Evolutionary conservation across 2,888 invertebrate species (phyloP).

Genomic region (Isoperla grammatica): DNA sequence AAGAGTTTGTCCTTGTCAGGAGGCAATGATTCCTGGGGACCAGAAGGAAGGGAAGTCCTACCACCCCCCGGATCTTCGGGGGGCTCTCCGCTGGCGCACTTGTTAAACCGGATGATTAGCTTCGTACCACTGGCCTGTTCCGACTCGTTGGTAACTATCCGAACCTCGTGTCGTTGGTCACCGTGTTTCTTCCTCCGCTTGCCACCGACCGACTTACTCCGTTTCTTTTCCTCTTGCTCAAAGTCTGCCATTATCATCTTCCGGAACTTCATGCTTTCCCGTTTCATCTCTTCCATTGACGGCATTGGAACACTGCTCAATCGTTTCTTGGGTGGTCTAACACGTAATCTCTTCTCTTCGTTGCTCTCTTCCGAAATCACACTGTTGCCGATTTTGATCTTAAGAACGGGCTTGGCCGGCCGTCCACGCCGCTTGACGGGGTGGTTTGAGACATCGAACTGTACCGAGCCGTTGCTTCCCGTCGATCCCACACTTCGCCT

Average conservation of each 20-base stretch:
- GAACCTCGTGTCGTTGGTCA: slow-evolving; percentile 22
- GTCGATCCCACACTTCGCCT: slow-evolving; percentile 48
- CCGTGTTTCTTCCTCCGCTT: slow-evolving; percentile 49
- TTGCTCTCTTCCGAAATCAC: slow-evolving; percentile 26
- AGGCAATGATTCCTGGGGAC: background rate
- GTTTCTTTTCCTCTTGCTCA: slow-evolving; percentile 59
- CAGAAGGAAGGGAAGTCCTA: slow-evolving; percentile 28
- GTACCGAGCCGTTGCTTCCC: slow-evolving; percentile 40
- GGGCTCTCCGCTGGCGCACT: slow-evolving; percentile 44
- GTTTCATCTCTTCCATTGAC: slow-evolving; percentile 71
- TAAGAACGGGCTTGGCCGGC: slow-evolving; percentile 48
- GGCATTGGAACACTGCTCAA: slow-evolving; percentile 54
- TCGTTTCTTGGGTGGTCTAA: slow-evolving; percentile 78
- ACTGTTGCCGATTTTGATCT: slow-evolving; percentile 66
- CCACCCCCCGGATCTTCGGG: slow-evolving; percentile 27
- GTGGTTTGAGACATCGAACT: slow-evolving; percentile 11
- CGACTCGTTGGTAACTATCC: slow-evolving; percentile 22
- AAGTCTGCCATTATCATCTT: slow-evolving; percentile 80
- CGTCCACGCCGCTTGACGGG: slow-evolving; percentile 23
- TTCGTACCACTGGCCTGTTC: slow-evolving; percentile 55
- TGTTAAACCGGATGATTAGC: slow-evolving; percentile 68
- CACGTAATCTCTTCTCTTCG: slow-evolving; percentile 44
- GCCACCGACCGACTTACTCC: slow-evolving; percentile 40
- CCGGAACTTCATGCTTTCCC: slow-evolving; percentile 83
- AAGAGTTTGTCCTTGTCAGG: background rate